Base-by-base conservation (phyloP, 1,140 invertebrate species). In the Lepidurus packardi region DNA sequence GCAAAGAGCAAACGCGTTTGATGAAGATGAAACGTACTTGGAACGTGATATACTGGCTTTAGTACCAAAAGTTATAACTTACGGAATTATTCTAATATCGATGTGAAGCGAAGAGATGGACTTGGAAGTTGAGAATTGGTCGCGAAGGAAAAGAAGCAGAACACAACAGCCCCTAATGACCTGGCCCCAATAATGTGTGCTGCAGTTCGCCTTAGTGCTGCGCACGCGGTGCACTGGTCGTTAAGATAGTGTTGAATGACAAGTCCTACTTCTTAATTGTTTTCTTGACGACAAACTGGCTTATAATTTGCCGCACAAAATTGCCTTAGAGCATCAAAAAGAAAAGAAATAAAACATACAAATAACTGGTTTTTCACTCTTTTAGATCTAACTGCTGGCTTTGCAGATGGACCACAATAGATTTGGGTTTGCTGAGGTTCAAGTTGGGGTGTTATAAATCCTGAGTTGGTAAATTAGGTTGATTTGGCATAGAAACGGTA, bases 231-330 rank as follows among this genome's bases (percentile, higher is more conserved):
- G 53, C 21, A 8, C 53, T 65, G 13, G 53, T 65, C 53, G 21
- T 65, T 65, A 65, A 21, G 16, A 11, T 16, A 16, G 53, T 65
- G 53, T 65, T 65, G 53, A 65, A 65, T 65, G 53, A 65, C 53
- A 65, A 47, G 53, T 65, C 53, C 53, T 65, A 21, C 13, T 65
- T 65, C 53, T 16, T 65, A 65, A 65, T 65, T 65, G 53, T 65
- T 65, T 65, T 65, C 53, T 16, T 65, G 53, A 65, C 53, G 53
- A 65, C 53, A 65, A 65, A 65, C 53, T 65, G 21, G 53, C 21
- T 65, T 65, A 21, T 34, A 65, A 65, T 7, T 65, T n/a, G 21
- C 53, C 16, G 53, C 53, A n/a, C 53, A 7, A 65, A 65, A 65
- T 65, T 65, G 53, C 53, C 53, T 65, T 65, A 65, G n/a, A 65